A percentile compares a stretch with the other conserved stretches of the same genome.
These are phyloP conservation scores for Chloroclystis v-ata DNA, from an alignment of 2,888 invertebrate genomes.

Conservation along the genomic window DNA sequence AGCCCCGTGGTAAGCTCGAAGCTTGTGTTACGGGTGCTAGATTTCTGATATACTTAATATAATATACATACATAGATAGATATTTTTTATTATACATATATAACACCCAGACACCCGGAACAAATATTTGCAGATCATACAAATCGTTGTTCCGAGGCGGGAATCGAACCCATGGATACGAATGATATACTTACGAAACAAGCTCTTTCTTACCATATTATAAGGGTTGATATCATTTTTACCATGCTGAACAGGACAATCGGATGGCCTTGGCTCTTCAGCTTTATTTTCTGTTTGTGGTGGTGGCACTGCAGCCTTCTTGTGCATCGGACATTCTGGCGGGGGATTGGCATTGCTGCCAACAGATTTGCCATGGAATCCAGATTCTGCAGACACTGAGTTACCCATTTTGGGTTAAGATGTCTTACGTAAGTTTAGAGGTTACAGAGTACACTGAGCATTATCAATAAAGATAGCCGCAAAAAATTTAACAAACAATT, in stretches of 20 bases:
- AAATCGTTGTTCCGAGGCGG: no score
- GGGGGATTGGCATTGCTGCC: slow-evolving; percentile 70
- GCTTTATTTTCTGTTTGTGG: slow-evolving; percentile 30
- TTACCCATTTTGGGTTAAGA: slow-evolving; percentile 58
- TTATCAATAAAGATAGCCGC: neutral
- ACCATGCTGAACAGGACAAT: slow-evolving; percentile 85
- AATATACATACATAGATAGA: no score
- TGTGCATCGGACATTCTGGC: slow-evolving; percentile 93
- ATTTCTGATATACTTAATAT: no score
- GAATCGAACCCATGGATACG: no score
- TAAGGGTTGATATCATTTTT: slow-evolving; percentile 85
- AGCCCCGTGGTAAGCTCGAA: no score
- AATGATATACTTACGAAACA: no score
- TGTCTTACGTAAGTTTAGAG: slow-evolving; percentile 68
- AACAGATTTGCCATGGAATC: slow-evolving; percentile 35
- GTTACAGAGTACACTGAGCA: slow-evolving; percentile 37
- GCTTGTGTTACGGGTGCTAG: no score
- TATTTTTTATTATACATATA: no score
- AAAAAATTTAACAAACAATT: neutral
- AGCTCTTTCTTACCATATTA: slow-evolving; percentile 83
- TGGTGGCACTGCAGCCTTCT: slow-evolving; percentile 56
- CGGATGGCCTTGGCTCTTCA: slow-evolving; percentile 56
- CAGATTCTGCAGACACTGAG: slow-evolving; percentile 59
- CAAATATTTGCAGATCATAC: no score
- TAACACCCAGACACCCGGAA: no score